Base-by-base conservation (phyloP, 1,140 invertebrate species). In the Tetramorium simillimum region DNA sequence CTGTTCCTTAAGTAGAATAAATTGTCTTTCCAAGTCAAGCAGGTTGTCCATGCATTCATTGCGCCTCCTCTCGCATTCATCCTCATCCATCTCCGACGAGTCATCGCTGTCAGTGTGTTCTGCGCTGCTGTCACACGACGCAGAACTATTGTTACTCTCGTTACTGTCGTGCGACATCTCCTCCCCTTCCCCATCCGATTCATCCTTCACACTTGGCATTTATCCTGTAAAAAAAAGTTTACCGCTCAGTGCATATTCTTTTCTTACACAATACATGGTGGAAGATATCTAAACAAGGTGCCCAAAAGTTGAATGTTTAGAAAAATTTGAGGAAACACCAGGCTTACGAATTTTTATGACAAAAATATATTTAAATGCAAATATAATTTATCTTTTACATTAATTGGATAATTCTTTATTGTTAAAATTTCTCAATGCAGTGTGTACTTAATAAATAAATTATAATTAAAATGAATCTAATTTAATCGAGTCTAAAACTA, bases 71-170 rank as follows among this genome's bases (percentile, higher is more conserved):
- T 99, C 98, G 92, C 98, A 99, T 95, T 99, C 98, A 89, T 97
- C 97, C 94, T 99, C 98, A 95, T 99, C 98, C 97, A 99, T 97
- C 95, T 99, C 99, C 93, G 97, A 97, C 73, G 97, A 97, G 93
- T 97, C 97, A 95, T 97, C 97, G 14, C 97, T 97, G 86, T 97
- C 97, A 28, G 96, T 97, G 89, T 97, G 97, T 86, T 97, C 97
- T 84, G 97, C 97, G 88, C 97, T 97, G 88, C 97, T 97, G 85
- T 97, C 97, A 33, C 97, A 96, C 43, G 96, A 96, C 28, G 95
- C 96, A 51, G 95, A 94, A 46, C 93, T 95, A 28, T 95, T 93
- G 75, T 95, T 95, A 82, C 94, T 95, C 9, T 95, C 94, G 62
- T 95, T 95, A 46, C 95, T 95, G 70, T 95, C 94, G 33, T 95